A percentile compares a stretch with the other conserved stretches of the same genome.
Evolutionary conservation across 2,113 vertebrate genomes (phyloP).

Genomic region (Eolophus roseicapilla): DNA sequence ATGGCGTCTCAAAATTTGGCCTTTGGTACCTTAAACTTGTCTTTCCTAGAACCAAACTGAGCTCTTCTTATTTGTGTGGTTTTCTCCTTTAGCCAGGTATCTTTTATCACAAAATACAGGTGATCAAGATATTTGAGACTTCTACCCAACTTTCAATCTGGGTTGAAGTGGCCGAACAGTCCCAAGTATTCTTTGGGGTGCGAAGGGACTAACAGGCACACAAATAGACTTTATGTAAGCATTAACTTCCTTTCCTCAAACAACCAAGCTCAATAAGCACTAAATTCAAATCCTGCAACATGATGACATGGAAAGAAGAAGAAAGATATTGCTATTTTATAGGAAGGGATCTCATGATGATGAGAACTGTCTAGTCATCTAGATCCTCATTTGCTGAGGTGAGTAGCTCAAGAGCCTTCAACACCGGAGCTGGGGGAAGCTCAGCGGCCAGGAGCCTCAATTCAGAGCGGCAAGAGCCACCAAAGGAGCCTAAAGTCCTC

Average conservation of each 20-base stretch:
- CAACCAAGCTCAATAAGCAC: background rate
- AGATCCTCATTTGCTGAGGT: too few relatives aligned
- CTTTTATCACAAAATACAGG: background rate
- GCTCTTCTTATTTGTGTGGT: background rate
- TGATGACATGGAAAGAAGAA: background rate
- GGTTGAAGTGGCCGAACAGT: background rate
- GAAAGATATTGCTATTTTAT: background rate
- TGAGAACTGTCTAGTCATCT: background rate
- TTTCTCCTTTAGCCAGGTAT: background rate
- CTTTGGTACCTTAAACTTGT: background rate
- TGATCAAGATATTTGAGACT: background rate
- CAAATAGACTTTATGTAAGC: background rate
- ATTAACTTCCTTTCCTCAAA: background rate
- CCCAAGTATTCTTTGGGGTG: background rate
- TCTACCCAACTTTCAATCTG: background rate
- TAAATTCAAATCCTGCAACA: background rate
- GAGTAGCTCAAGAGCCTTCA: too few relatives aligned
- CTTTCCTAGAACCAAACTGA: background rate
- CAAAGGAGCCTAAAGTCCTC: too few relatives aligned
- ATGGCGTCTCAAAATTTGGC: background rate
- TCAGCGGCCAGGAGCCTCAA: too few relatives aligned
- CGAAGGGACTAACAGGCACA: background rate
- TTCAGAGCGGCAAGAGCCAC: too few relatives aligned
- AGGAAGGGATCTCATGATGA: background rate
- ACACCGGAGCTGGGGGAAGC: too few relatives aligned